Evolutionary conservation across 2,888 invertebrate species (phyloP).

Genomic region (Epirrhoe tristata): DNA sequence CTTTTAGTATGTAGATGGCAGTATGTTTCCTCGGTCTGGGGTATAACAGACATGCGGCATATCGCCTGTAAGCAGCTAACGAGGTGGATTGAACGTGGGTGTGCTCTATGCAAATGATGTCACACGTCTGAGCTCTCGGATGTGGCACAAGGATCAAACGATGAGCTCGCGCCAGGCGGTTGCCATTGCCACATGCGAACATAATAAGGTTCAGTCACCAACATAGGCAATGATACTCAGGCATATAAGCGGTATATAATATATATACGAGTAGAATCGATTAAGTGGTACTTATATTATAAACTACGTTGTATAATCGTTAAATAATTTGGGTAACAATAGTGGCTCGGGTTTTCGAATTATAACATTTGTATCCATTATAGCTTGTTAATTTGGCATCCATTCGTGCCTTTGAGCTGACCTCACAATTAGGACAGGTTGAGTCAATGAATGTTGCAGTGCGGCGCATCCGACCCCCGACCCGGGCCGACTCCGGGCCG

Average conservation of each 20-base stretch:
- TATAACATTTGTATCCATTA: too few species aligned
- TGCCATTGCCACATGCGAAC: slow-evolving; percentile 8
- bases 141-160: slow-evolving; percentile 30
- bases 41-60: slow-evolving; percentile 4
- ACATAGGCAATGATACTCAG: not conserved
- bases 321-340: not conserved
- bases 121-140: slow-evolving; percentile 26
- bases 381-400: not conserved
- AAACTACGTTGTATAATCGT: too few species aligned
- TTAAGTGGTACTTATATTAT: not conserved
- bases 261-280: not conserved
- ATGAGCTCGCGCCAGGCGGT: slow-evolving; percentile 9
- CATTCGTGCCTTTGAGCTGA: slow-evolving; percentile 7
- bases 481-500: too few species aligned
- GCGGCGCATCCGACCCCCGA: slow-evolving; percentile 17
- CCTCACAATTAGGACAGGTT: slow-evolving; percentile 20
- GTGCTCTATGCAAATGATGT: slow-evolving; percentile 30
- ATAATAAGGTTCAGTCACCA: not conserved
- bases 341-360: not conserved
- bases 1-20: not conserved
- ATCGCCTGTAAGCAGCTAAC: slow-evolving; percentile 10
- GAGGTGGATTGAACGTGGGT: slow-evolving; percentile 27
- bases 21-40: slow-evolving; percentile 2
- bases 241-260: too few species aligned
- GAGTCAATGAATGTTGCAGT: slow-evolving; percentile 19